Base-by-base conservation (phyloP, 2,797 vertebrate genomes). In the Emys orbicularis region DNA sequence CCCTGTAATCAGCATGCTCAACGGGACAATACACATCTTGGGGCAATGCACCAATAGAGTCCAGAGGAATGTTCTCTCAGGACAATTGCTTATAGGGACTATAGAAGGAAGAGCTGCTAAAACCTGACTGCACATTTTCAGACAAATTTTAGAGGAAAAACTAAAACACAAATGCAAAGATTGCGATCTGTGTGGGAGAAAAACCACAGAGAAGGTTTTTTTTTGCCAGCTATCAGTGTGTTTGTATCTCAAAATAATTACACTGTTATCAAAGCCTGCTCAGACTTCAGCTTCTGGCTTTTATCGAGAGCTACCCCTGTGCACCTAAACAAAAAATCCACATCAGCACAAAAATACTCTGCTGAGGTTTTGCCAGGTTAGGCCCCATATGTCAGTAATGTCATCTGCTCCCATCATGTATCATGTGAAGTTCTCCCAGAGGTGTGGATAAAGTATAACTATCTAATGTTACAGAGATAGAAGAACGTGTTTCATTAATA, bases 71-170 rank as follows among this genome's bases (percentile, higher is more conserved):
- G 52, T 72, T 79, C 79, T 57, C 5, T 34, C 12, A 41, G 2
- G 16, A 34, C 7, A 83, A 50, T 13, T 84, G 44, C 13, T 77
- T 29, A 49, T 29, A 47, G 81, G 80, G 34, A 25, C 0, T 21
- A 11, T 2, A 52, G 23, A 53, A 74, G 15, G 25, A 34, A 23
- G 0, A 0, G 23, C 57, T 57, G 27, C 11, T 19, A 12, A 23
- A 27, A 31, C 0, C 0, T 11, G 13, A 8, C 6, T 90, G 50
- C 29, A 47, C 15, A 31, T 34, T 50, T 90, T 34, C 74, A 91
- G 31, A 44, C 12, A 8, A 53, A 65, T 56, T 23, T 21, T 83
- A 8, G 4, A 8, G 41, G 6, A 25, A 53, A 10, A 7, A 34
- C 41, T 41, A 44, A 10, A 37, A 86, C 16, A 41, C 29, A 85